A percentile compares a stretch with the other conserved stretches of the same genome.
Conservation (phyloP, 2,113 vertebrate species). For the Apaloderma vittatum region DNA sequence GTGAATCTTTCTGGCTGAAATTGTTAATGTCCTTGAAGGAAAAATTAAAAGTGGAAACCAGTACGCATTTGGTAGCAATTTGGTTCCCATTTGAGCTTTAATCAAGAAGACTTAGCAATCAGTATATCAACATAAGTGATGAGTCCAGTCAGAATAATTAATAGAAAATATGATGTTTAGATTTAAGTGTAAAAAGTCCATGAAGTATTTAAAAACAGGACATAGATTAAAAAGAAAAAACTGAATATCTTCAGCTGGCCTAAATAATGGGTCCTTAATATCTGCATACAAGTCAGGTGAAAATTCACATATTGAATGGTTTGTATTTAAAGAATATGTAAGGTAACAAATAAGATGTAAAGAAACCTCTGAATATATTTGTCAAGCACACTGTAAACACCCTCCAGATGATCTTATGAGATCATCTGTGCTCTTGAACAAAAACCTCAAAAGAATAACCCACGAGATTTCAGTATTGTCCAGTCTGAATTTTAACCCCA, state of each 20-base stretch:
- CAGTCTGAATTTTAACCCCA: neutral
- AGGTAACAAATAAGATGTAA: neutral
- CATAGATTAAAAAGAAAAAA: neutral
- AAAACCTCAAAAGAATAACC: neutral
- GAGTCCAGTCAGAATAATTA: constrained; percentile 54
- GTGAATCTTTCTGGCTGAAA: constrained; percentile 25
- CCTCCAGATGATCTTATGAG: neutral
- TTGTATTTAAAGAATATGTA: neutral
- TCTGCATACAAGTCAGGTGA: neutral
- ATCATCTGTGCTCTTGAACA: neutral
- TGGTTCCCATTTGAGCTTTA: constrained; percentile 73
- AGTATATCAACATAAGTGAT: constrained; percentile 65
- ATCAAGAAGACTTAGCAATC: constrained; percentile 72
- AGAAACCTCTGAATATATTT: neutral
- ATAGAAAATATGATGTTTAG: constrained; percentile 46
- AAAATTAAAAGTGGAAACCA: constrained; percentile 64
- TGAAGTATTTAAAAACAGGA: neutral
- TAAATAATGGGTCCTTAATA: neutral
- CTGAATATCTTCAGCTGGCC: neutral
- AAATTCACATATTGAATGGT: neutral
- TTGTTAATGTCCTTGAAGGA: neutral
- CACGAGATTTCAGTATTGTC: neutral
- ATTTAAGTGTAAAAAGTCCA: constrained; percentile 31
- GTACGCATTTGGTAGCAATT: constrained; percentile 75
- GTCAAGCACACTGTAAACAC: neutral